phyloP scores from a whole-genome alignment of 1,140 invertebrate species.

The Euborellia annulipes region DNA sequence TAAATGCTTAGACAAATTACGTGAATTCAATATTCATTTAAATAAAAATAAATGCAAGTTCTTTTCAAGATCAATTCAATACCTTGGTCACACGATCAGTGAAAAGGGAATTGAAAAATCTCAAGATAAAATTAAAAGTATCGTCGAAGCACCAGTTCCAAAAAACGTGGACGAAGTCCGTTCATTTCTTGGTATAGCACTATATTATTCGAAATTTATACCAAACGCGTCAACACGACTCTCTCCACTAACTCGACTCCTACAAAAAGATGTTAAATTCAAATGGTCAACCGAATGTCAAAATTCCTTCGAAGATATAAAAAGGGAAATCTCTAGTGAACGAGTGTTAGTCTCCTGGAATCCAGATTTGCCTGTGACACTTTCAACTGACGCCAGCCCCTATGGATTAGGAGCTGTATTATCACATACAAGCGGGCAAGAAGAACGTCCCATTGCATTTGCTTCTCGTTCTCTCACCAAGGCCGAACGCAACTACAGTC shows the following conservation, averaged over 20 bases:
- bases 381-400: slow-evolving; percentile 21
- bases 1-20: neutral
- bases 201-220: too few species aligned
- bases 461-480: slow-evolving; percentile 25
- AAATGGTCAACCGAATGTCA: neutral
- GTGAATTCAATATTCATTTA: slow-evolving; percentile 14
- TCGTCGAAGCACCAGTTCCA: neutral
- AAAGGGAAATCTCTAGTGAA: neutral
- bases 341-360: slow-evolving; percentile 7
- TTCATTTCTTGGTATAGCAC: too few species aligned
- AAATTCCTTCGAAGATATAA: neutral
- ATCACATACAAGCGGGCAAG: slow-evolving; percentile 25
- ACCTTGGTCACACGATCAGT: neutral
- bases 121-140: neutral
- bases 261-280: too few species aligned
- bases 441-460: slow-evolving; percentile 28
- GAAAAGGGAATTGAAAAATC: neutral
- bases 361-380: slow-evolving; percentile 17
- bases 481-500: slow-evolving; percentile 30
- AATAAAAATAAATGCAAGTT: slow-evolving; percentile 23
- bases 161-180: neutral
- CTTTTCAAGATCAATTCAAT: slow-evolving; percentile 16
- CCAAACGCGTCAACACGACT: too few species aligned
- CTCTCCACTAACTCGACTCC: too few species aligned
- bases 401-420: slow-evolving; percentile 32